A percentile compares a stretch with the other conserved stretches of the same genome.
Evolutionary conservation across 2,888 invertebrate species (phyloP).

Genomic region (Pristionchus mayeri): DNA sequence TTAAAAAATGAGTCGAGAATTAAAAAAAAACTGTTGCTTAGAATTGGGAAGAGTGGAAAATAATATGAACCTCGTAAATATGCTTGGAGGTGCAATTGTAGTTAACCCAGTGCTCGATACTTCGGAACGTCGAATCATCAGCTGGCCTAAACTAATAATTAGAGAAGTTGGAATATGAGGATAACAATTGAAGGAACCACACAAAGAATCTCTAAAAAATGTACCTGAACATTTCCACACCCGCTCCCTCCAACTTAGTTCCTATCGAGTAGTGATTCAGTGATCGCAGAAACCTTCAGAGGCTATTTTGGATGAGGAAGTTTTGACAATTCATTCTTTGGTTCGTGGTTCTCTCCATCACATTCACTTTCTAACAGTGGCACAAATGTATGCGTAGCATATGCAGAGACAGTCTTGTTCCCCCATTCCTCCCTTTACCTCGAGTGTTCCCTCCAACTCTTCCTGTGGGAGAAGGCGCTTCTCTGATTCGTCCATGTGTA

Average conservation of each 20-base stretch:
- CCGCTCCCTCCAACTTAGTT: conserved; percentile 33
- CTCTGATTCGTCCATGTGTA: conserved; percentile 53
- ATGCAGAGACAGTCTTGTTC: too few relatives aligned
- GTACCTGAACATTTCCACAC: conserved; percentile 36
- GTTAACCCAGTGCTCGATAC: conserved; percentile 56
- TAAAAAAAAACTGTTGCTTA: too few relatives aligned
- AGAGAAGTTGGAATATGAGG: too few relatives aligned
- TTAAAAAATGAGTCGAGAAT: too few relatives aligned
- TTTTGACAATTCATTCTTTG: too few relatives aligned
- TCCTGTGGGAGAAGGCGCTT: background rate
- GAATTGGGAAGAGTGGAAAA: background rate
- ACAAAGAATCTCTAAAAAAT: too few relatives aligned
- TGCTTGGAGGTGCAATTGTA: conserved; percentile 62
- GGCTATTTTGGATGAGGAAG: too few relatives aligned
- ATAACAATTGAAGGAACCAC: too few relatives aligned
- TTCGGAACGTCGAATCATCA: background rate
- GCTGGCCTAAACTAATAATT: background rate
- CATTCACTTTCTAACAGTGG: too few relatives aligned
- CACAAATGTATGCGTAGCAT: too few relatives aligned
- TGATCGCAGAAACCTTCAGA: conserved; percentile 7
- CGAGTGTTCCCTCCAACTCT: conserved; percentile 43
- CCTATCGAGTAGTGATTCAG: background rate
- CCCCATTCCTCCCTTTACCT: background rate
- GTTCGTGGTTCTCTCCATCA: too few relatives aligned
- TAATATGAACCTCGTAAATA: conserved; percentile 55